These are phyloP conservation scores for Macrocentrus cingulum DNA, from an alignment of 1,140 invertebrate genomes.

Conservation along the genomic window DNA sequence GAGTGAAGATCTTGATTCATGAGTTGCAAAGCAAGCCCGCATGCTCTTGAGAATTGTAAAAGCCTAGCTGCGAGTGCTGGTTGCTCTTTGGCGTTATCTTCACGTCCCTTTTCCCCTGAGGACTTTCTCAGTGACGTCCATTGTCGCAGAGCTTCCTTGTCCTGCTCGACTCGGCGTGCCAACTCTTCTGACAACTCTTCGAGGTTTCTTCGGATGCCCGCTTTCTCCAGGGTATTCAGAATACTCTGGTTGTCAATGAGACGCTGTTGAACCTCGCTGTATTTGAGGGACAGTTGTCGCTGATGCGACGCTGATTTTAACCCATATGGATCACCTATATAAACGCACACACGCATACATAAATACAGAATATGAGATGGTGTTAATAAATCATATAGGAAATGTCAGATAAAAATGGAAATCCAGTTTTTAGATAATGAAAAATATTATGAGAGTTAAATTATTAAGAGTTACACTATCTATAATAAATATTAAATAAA, in stretches of 20 bases:
- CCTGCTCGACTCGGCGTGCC: conserved; percentile 67
- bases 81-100: conserved; percentile 34
- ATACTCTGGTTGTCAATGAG: conserved; percentile 91
- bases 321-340: conserved; percentile 59
- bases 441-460: too few species aligned
- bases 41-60: conserved; percentile 82
- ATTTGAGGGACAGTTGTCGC: conserved; percentile 78
- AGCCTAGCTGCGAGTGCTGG: conserved; percentile 64
- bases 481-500: too few species aligned
- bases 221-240: conserved; percentile 79
- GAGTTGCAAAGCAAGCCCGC: conserved; percentile 74
- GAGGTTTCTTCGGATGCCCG: conserved; percentile 44
- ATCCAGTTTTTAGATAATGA: too few species aligned
- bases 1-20: conserved; percentile 59
- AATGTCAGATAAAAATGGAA: too few species aligned
- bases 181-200: conserved; percentile 60
- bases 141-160: conserved; percentile 72
- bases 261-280: conserved; percentile 80
- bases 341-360: too few species aligned
- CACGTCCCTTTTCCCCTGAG: conserved; percentile 41
- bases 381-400: too few species aligned
- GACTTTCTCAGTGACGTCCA: conserved; percentile 67
- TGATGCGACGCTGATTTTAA: conserved; percentile 84
- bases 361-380: too few species aligned
- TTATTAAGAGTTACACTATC: too few species aligned